A percentile compares a stretch with the other conserved stretches of the same genome.
Conservation (phyloP, 2,888 invertebrate species). For the Drosophila rubida region DNA sequence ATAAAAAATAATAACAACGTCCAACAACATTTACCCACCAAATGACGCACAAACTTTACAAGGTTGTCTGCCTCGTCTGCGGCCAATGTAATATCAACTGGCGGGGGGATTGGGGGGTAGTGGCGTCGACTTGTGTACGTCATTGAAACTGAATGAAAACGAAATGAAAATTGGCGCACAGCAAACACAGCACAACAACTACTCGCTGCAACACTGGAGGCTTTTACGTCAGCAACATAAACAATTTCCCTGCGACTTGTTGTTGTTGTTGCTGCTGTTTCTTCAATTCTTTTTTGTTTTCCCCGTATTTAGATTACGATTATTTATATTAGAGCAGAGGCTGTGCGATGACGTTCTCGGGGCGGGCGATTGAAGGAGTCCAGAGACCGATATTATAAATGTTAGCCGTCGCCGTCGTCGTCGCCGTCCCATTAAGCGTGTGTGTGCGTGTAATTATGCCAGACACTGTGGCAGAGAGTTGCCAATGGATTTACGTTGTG, state of each 20-base stretch:
- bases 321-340: slow-evolving; percentile 45
- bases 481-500: slow-evolving; percentile 18
- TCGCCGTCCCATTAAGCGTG: slow-evolving; percentile 3
- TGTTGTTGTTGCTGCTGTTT: slow-evolving; percentile 7
- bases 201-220: slow-evolving; percentile 13
- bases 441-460: slow-evolving; percentile 43
- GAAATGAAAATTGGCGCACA: slow-evolving; percentile 64
- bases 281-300: slow-evolving; percentile 25
- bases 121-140: slow-evolving; percentile 50
- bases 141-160: slow-evolving; percentile 70
- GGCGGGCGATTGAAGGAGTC: slow-evolving; percentile 9
- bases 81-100: slow-evolving; percentile 43
- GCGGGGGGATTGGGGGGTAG: no score
- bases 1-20: slow-evolving; percentile 12
- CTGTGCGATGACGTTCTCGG: slow-evolving; percentile 57
- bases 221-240: slow-evolving; percentile 71
- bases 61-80: slow-evolving; percentile 66
- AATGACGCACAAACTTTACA: slow-evolving; percentile 78
- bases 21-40: slow-evolving; percentile 27
- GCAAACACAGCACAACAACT: slow-evolving; percentile 9
- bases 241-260: slow-evolving; percentile 36
- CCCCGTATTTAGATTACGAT: slow-evolving; percentile 63
- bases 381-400: slow-evolving; percentile 7
- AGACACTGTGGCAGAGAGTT: slow-evolving; percentile 63
- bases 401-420: neutral